These are phyloP conservation scores for Myotis brandtii DNA, from an alignment of 2,113 vertebrate species.

Conservation along the genomic window DNA sequence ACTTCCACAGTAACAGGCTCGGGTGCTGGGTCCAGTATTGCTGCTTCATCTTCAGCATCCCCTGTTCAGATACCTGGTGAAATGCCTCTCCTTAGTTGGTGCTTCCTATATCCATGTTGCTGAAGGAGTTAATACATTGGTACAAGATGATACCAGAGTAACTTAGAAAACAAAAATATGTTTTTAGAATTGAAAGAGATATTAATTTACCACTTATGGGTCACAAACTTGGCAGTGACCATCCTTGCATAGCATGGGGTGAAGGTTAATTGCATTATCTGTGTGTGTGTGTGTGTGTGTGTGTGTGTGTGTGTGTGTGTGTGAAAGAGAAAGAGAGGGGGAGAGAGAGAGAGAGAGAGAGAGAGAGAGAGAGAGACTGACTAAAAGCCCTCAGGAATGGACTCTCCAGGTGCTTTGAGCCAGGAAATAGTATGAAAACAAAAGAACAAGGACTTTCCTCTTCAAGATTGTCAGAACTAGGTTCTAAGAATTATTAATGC, in stretches of 20 bases:
- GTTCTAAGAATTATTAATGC: neutral
- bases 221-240: neutral
- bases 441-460: neutral
- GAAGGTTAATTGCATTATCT: neutral
- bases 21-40: neutral
- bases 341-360: too few species aligned
- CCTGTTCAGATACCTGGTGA: neutral
- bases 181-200: neutral
- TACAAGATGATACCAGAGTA: neutral
- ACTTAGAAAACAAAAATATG: neutral
- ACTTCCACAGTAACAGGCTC: neutral
- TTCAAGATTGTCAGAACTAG: neutral
- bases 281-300: neutral
- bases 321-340: too few species aligned
- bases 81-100: neutral
- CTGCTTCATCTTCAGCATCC: neutral
- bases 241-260: neutral
- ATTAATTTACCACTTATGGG: neutral
- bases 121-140: neutral
- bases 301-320: neutral
- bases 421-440: neutral
- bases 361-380: neutral
- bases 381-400: neutral
- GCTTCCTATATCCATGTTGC: neutral
- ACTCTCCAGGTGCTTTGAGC: neutral